A percentile compares a stretch with the other conserved stretches of the same genome.
Evolutionary conservation across 1,140 invertebrate species (phyloP).

Genomic region (Sycophaga agraensis): DNA sequence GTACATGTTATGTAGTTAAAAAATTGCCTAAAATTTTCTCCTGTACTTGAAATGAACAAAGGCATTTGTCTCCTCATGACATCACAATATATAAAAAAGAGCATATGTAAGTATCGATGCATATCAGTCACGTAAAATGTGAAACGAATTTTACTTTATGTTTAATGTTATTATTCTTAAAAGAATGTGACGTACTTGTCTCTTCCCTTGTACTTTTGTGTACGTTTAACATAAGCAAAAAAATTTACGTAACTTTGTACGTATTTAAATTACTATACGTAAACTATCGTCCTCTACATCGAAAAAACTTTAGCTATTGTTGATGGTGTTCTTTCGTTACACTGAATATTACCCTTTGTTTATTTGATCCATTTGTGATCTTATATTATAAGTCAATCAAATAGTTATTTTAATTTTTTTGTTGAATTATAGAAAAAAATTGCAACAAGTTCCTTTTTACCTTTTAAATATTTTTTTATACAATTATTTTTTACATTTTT

Average conservation of each 20-base stretch:
- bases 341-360: not conserved
- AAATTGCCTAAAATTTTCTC: constrained; percentile 26
- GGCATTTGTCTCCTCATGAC: constrained; percentile 9
- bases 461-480: no score
- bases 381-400: not conserved
- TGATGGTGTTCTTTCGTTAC: constrained; percentile 7
- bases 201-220: not conserved
- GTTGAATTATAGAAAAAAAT: not conserved
- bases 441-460: no score
- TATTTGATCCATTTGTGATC: not conserved
- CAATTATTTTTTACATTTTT: no score
- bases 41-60: constrained; percentile 14
- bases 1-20: constrained; percentile 29
- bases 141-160: constrained; percentile 20
- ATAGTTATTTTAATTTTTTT: not conserved
- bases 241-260: constrained; percentile 1
- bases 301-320: not conserved
- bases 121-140: constrained; percentile 21
- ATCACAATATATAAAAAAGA: constrained; percentile 2
- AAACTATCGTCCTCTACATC: not conserved
- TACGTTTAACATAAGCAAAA: not conserved
- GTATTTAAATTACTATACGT: not conserved
- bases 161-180: constrained; percentile 1
- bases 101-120: constrained; percentile 26
- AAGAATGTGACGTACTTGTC: constrained; percentile 1